These are phyloP conservation scores for Tridacna gigas DNA, from an alignment of 2,888 invertebrate species.

Conservation along the genomic window DNA sequence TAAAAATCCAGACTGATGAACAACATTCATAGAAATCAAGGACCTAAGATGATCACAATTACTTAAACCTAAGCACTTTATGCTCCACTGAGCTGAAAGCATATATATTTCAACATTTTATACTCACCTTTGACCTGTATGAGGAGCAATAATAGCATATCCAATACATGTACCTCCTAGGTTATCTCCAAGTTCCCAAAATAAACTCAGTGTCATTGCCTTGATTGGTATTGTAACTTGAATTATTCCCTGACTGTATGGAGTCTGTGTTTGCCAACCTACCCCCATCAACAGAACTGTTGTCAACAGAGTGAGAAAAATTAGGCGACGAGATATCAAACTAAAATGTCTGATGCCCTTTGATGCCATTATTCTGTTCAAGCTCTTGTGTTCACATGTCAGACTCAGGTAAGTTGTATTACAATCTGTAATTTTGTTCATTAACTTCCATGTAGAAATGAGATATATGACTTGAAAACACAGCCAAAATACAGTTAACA, in stretches of 20 bases:
- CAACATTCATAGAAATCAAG: too few species aligned
- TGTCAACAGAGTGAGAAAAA: constrained; percentile 77
- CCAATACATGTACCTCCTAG: constrained; percentile 84
- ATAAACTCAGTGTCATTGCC: constrained; percentile 78
- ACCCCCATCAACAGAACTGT: constrained; percentile 78
- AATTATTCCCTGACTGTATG: constrained; percentile 77
- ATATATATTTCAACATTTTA: not conserved
- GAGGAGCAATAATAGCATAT: constrained; percentile 84
- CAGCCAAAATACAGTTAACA: constrained; percentile 80
- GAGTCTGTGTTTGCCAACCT: constrained; percentile 82
- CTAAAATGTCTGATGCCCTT: constrained; percentile 84
- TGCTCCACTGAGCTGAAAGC: too few species aligned
- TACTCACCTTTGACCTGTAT: constrained; percentile 78
- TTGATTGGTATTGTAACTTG: constrained; percentile 81
- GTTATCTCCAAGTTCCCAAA: constrained; percentile 81
- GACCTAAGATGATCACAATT: too few species aligned
- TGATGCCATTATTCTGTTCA: constrained; percentile 82
- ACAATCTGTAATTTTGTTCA: constrained; percentile 82
- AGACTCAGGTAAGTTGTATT: constrained; percentile 70
- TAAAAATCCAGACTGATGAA: too few species aligned
- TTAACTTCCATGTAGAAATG: constrained; percentile 81
- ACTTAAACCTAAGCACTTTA: too few species aligned
- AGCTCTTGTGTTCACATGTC: constrained; percentile 72
- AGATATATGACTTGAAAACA: constrained; percentile 81
- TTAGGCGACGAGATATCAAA: constrained; percentile 81